phyloP scores from a whole-genome alignment of 2,797 vertebrate species.

The Cottoperca gobio region DNA sequence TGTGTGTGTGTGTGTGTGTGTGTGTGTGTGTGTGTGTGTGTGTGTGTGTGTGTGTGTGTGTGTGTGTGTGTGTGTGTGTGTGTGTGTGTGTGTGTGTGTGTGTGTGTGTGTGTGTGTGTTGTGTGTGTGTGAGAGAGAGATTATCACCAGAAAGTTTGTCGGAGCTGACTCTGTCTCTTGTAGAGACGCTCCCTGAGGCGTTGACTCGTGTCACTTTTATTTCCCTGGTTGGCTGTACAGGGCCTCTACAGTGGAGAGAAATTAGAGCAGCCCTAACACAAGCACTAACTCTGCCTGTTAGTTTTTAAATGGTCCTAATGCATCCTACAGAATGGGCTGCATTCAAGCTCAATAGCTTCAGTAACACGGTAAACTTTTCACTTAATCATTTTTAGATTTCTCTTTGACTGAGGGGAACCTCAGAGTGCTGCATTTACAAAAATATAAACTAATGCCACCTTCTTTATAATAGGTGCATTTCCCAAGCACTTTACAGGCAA shows the following conservation, averaged over 20 bases:
- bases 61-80: constrained; percentile 25
- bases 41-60: constrained; percentile 17
- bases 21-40: constrained; percentile 22
- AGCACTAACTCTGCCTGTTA: constrained; percentile 14
- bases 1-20: too few species aligned
- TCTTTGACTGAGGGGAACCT: background rate
- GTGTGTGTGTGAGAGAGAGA: constrained; percentile 15
- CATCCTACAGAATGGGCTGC: constrained; percentile 51
- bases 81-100: constrained; percentile 17
- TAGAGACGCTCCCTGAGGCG: constrained; percentile 43
- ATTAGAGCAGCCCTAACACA: constrained; percentile 52
- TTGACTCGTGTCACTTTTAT: constrained; percentile 58
- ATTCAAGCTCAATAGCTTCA: constrained; percentile 51
- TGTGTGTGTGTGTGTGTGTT: constrained; percentile 10
- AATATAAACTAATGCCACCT: background rate
- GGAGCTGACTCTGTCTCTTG: constrained; percentile 41
- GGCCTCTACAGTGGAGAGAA: constrained; percentile 49
- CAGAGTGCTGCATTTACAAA: background rate
- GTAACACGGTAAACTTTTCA: constrained; percentile 20
- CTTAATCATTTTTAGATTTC: background rate
- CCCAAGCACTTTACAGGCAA: constrained; percentile 1
- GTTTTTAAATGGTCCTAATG: constrained; percentile 60
- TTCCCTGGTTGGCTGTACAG: constrained; percentile 54
- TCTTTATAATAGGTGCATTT: background rate
- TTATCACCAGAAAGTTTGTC: constrained; percentile 44